These are phyloP conservation scores for Danaus chrysippus DNA, from an alignment of 2,888 invertebrate genomes.

Conservation along the genomic window DNA sequence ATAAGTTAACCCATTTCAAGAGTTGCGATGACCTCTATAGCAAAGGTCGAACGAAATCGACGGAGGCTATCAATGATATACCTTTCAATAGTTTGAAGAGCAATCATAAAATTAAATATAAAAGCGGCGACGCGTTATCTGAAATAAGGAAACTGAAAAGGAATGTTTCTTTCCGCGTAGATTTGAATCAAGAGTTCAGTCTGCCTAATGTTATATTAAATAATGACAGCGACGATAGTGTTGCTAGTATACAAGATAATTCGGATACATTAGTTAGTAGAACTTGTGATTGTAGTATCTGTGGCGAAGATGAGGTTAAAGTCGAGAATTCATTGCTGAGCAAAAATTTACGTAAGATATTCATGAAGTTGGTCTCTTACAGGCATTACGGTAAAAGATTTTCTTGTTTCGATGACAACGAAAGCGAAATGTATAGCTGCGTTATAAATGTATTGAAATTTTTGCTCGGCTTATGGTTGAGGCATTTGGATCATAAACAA, in stretches of 20 bases:
- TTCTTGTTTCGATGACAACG: slow-evolving; percentile 61
- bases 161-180: slow-evolving; percentile 33
- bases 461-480: slow-evolving; percentile 70
- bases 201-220: slow-evolving; percentile 45
- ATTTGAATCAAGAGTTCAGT: slow-evolving; percentile 28
- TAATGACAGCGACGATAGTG: slow-evolving; percentile 33
- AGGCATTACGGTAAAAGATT: slow-evolving; percentile 51
- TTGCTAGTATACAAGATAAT: slow-evolving; percentile 43
- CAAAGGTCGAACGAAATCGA: slow-evolving; percentile 26
- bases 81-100: slow-evolving; percentile 33
- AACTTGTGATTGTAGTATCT: slow-evolving; percentile 68
- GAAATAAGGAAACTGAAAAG: slow-evolving; percentile 40
- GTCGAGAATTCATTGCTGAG: slow-evolving; percentile 45
- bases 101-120: slow-evolving; percentile 32
- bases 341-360: slow-evolving; percentile 53
- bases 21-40: slow-evolving; percentile 52
- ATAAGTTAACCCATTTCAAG: slow-evolving; percentile 45
- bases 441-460: slow-evolving; percentile 64
- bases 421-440: slow-evolving; percentile 64
- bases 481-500: slow-evolving; percentile 66
- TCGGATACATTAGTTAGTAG: slow-evolving; percentile 58
- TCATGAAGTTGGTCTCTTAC: slow-evolving; percentile 51
- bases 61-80: slow-evolving; percentile 24
- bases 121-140: slow-evolving; percentile 30
- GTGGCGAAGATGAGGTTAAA: slow-evolving; percentile 49